A percentile compares a stretch with the other conserved stretches of the same genome.
phyloP scores from a whole-genome alignment of 2,888 invertebrate species.

The Folsomia candida region DNA sequence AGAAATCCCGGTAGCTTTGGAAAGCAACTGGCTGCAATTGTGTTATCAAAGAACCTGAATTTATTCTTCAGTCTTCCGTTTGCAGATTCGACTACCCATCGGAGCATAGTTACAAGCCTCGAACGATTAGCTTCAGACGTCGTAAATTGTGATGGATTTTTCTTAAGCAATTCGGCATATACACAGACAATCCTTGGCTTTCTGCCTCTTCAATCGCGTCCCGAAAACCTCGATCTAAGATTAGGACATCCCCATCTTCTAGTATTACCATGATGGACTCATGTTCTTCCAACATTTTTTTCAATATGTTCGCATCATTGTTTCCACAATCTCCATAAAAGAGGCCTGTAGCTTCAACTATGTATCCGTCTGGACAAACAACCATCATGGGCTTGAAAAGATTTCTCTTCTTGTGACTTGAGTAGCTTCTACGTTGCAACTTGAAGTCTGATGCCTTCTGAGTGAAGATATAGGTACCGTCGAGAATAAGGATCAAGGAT shows the following conservation, averaged over 20 bases:
- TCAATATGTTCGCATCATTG: conserved; percentile 13
- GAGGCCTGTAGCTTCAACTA: background rate
- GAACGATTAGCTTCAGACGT: conserved; percentile 22
- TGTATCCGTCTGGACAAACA: conserved; percentile 10
- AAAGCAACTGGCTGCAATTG: background rate
- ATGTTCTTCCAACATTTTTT: background rate
- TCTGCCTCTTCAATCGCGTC: background rate
- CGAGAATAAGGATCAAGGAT: background rate
- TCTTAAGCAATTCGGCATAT: conserved; percentile 6
- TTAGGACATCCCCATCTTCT: conserved; percentile 1
- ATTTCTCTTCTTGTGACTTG: conserved; percentile 12
- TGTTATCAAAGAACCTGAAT: background rate
- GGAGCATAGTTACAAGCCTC: background rate
- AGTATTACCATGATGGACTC: background rate
- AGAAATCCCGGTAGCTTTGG: background rate
- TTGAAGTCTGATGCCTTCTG: conserved; percentile 9
- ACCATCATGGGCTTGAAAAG: conserved; percentile 19
- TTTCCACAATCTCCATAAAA: background rate
- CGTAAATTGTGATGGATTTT: conserved; percentile 13
- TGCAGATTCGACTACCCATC: background rate
- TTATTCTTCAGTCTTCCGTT: background rate
- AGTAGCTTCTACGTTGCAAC: conserved; percentile 7
- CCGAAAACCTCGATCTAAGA: conserved; percentile 17
- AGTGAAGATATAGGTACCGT: conserved; percentile 23
- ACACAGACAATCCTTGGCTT: background rate